Base-by-base conservation (phyloP, 2,888 invertebrate genomes). In the Dusona sp. region DNA sequence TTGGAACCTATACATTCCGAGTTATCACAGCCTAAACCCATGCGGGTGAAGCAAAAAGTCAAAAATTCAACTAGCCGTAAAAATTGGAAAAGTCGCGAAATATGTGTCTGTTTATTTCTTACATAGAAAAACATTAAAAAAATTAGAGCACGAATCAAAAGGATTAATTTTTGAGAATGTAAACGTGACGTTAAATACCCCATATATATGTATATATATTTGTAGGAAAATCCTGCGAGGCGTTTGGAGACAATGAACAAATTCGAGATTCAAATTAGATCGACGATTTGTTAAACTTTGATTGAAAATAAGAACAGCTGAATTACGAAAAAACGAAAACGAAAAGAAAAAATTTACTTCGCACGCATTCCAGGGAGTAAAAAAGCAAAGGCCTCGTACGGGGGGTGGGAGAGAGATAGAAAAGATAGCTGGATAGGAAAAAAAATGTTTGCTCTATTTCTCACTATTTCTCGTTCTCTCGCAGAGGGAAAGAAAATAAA, bases 231-330 rank as follows among this genome's bases (percentile, higher is more conserved):
- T 11, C 11, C 42, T 42, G 42, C 1, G 9, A 42, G 42, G 11
- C 7, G 42, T 42, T 42, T 42, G 7, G 61, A 70, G 61, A 70
- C 42, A 61, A 57, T 48, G 48, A 61, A 72, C 64, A 79, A 45
- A 36, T 70, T 79, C 64, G 79, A 61, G 8, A 22, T 13, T 22
- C 64, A 81, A 85, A 85, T 85, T 77, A 83, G 79, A 85, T 83
- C 72, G 83, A 77, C 79, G 75, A 85, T 85, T 72, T 79, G 80
- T 84, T 68, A 75, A 65, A 64, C 70, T 85, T 85, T 83, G 83
- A 85, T 83, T 84, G 79, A 78, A 85, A 83, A 75, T 70, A 79
- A 75, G 54, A 67, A 79, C 83, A 54, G 79, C n/a, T 48, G 64
- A 70, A 79, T 79, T 51, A 45, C 75, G 22, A 16, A 22, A 45